Conservation (phyloP, 1,140 invertebrate species). For the Triops cancriformis region DNA sequence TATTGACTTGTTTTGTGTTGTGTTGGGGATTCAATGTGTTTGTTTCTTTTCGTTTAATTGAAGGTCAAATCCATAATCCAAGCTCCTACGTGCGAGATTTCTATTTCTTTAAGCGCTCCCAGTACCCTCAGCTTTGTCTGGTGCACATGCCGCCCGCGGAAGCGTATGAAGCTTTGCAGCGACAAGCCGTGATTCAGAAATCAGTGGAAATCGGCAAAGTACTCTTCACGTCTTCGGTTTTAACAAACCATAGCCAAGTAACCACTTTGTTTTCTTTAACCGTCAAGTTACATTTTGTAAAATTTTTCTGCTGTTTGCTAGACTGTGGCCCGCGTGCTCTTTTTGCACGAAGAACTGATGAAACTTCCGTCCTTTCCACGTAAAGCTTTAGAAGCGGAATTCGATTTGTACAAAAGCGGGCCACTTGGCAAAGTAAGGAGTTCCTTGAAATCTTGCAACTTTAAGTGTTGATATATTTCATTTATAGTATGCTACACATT, state of each 20-base stretch:
- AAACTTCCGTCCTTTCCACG: constrained; percentile 96
- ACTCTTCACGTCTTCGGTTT: constrained; percentile 44
- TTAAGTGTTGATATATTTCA: too few species aligned
- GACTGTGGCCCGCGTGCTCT: constrained; percentile 91
- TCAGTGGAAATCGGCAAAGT: constrained; percentile 95
- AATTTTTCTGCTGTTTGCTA: constrained; percentile 38
- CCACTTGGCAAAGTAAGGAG: constrained; percentile 68
- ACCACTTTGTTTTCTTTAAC: background rate
- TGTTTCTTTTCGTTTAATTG: constrained; percentile 27
- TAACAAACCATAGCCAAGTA: constrained; percentile 42
- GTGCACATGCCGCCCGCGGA: constrained; percentile 86
- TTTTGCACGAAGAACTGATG: constrained; percentile 97
- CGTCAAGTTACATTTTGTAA: background rate
- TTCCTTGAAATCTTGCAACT: background rate
- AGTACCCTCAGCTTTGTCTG: constrained; percentile 94
- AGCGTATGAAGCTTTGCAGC: constrained; percentile 83
- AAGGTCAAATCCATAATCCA: constrained; percentile 90
- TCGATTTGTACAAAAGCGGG: constrained; percentile 85
- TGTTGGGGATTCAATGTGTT: too few species aligned
- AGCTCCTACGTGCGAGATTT: constrained; percentile 91
- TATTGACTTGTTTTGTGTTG: too few species aligned
- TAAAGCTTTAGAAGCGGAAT: constrained; percentile 92
- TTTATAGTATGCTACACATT: too few species aligned
- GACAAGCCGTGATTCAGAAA: constrained; percentile 84
- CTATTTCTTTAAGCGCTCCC: constrained; percentile 97